These are phyloP conservation scores for Menidia beryllina DNA, from an alignment of 2,113 vertebrate genomes.

Conservation along the genomic window DNA sequence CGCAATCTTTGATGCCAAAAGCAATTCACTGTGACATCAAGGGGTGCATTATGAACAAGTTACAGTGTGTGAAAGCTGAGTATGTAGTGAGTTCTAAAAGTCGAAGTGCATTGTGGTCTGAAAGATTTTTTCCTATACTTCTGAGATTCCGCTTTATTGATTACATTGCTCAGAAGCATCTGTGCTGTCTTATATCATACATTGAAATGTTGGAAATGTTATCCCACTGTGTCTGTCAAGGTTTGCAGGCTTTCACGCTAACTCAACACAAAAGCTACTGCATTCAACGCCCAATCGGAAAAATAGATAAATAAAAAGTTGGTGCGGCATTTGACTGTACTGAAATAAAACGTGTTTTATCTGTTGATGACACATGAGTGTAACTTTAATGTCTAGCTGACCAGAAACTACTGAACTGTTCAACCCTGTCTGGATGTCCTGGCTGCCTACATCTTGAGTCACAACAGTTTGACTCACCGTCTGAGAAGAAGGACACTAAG, in stretches of 20 bases:
- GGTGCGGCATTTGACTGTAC: not conserved
- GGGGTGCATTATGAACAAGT: too few species aligned
- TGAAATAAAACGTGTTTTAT: not conserved
- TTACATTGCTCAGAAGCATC: not conserved
- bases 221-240: not conserved
- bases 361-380: constrained; percentile 13
- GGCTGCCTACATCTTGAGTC: constrained; percentile 40
- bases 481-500: constrained; percentile 37
- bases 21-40: not conserved
- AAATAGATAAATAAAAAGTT: not conserved
- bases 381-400: constrained; percentile 16
- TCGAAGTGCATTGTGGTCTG: not conserved
- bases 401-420: constrained; percentile 26
- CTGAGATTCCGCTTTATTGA: constrained; percentile 30
- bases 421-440: constrained; percentile 20
- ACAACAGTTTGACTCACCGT: constrained; percentile 40
- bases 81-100: not conserved
- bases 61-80: too few species aligned
- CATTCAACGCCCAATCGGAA: not conserved
- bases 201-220: not conserved
- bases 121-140: constrained; percentile 4
- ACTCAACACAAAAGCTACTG: not conserved
- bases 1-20: constrained; percentile 7
- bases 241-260: not conserved
- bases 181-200: constrained; percentile 1